These are phyloP conservation scores for Myotis myotis DNA, from an alignment of 2,797 vertebrate species.

Conservation along the genomic window DNA sequence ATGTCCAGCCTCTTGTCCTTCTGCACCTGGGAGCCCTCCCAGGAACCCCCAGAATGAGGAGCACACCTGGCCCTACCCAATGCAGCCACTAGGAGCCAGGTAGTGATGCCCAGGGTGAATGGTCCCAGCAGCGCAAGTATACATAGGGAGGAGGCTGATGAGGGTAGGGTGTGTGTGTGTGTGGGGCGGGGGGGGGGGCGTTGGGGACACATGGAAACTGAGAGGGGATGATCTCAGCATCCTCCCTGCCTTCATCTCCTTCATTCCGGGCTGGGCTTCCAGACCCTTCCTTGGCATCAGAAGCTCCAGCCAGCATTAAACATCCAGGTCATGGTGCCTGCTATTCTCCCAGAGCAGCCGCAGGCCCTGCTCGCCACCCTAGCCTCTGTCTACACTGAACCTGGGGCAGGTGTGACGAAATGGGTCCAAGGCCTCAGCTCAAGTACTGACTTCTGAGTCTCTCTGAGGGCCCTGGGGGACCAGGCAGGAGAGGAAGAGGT, in stretches of 20 bases:
- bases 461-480: not conserved
- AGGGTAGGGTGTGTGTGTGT: too few relatives aligned
- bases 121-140: not conserved
- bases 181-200: too few relatives aligned
- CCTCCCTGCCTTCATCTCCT: not conserved
- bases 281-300: not conserved
- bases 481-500: not conserved
- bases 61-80: too few relatives aligned
- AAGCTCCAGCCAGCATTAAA: not conserved
- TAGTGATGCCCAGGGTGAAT: not conserved
- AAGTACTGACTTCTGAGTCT: not conserved
- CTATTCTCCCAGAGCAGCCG: not conserved
- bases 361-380: not conserved
- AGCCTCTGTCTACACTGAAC: not conserved
- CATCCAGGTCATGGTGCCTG: too few relatives aligned
- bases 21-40: not conserved
- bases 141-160: too few relatives aligned
- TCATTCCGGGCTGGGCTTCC: not conserved
- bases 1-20: not conserved
- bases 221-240: not conserved
- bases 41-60: accelerated
- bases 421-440: not conserved
- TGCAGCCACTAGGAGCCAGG: too few relatives aligned
- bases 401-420: not conserved
- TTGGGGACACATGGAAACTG: not conserved